Percentiles rank a stretch among this genome's conserved stretches.
phyloP scores from a whole-genome alignment of 2,888 invertebrate genomes.

The Phyto melanocephala region DNA sequence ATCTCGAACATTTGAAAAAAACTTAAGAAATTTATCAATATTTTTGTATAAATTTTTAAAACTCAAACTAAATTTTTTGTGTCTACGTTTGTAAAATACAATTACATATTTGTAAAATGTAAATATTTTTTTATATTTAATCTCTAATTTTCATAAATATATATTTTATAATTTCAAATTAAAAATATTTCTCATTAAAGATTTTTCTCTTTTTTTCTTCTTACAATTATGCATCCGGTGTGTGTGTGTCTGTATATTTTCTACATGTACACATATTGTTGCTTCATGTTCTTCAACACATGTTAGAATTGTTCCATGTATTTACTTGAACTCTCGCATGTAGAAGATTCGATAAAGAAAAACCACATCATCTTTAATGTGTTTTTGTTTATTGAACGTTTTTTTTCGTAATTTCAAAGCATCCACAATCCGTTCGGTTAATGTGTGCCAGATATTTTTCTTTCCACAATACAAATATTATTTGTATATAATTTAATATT shows the following conservation, averaged over 20 bases:
- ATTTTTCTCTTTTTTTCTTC: background rate
- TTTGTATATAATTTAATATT: background rate
- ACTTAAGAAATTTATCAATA: too few relatives aligned
- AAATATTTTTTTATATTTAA: too few relatives aligned
- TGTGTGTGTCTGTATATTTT: background rate
- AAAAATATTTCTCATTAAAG: background rate
- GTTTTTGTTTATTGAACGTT: background rate
- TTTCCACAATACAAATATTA: background rate
- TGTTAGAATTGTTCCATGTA: constrained; percentile 21
- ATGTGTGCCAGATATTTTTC: constrained; percentile 30
- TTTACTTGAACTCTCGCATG: background rate
- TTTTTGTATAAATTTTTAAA: too few relatives aligned
- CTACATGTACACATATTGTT: too few relatives aligned
- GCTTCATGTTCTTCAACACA: constrained; percentile 1
- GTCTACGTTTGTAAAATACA: too few relatives aligned
- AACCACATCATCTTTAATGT: background rate
- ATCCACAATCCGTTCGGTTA: background rate
- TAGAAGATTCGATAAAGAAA: background rate
- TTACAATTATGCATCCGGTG: constrained; percentile 18
- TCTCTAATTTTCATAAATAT: too few relatives aligned
- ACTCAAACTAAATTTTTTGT: too few relatives aligned
- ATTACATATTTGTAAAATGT: too few relatives aligned
- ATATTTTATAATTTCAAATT: too few relatives aligned
- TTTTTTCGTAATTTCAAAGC: background rate
- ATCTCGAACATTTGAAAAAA: too few relatives aligned